Conservation (phyloP, 2,888 invertebrate genomes). For the Xestia xanthographa region DNA sequence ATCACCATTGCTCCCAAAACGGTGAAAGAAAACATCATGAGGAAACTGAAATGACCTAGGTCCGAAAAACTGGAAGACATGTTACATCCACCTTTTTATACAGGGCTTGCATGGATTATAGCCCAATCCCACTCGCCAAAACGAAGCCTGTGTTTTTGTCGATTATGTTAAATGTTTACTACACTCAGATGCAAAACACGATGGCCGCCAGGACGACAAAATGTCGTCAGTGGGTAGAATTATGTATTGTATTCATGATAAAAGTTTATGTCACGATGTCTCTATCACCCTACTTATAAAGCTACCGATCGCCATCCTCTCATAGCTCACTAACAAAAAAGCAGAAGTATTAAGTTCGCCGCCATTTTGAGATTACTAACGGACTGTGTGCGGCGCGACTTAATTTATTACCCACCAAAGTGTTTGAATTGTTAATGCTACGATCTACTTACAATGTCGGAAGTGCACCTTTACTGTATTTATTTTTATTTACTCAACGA, state of each 20-base stretch:
- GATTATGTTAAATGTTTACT: no score
- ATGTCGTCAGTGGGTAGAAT: not conserved
- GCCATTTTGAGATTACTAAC: slow-evolving; percentile 86
- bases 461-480: slow-evolving; percentile 67
- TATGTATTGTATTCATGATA: not conserved
- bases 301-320: slow-evolving; percentile 52
- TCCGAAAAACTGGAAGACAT: not conserved
- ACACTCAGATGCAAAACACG: no score
- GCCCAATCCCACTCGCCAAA: no score
- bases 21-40: not conserved
- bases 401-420: slow-evolving; percentile 88
- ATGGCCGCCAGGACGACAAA: not conserved
- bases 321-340: slow-evolving; percentile 69
- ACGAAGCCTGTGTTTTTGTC: no score
- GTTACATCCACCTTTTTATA: not conserved
- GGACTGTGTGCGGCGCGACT: slow-evolving; percentile 78
- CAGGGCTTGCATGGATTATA: not conserved
- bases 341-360: slow-evolving; percentile 80
- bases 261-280: no score
- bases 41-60: not conserved
- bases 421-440: slow-evolving; percentile 88
- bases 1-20: not conserved
- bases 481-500: slow-evolving; percentile 66
- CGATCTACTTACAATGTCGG: slow-evolving; percentile 75
- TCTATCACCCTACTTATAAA: not conserved